Evolutionary conservation across 2,888 invertebrate species (phyloP).

Genomic region (Enoplolaimus lenunculus): DNA sequence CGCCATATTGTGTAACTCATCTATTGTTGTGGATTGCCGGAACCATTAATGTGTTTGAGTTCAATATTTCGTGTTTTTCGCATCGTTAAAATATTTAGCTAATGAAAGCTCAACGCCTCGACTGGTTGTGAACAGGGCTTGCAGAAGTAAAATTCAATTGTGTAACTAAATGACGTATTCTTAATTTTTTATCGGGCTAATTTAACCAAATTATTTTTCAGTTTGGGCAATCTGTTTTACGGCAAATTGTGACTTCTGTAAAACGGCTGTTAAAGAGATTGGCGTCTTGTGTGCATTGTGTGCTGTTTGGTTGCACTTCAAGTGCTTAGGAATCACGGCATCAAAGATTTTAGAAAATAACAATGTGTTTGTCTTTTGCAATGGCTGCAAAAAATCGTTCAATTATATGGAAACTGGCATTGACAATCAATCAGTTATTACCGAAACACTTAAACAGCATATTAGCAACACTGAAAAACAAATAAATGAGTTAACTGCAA

Average conservation of each 20-base stretch:
- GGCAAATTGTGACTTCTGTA: neutral
- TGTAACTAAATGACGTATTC: no score
- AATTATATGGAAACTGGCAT: neutral
- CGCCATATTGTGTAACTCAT: no score
- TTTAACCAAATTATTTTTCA: no score
- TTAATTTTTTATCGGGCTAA: no score
- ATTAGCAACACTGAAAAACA: neutral
- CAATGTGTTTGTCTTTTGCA: neutral
- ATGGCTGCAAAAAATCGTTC: neutral
- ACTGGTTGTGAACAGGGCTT: no score
- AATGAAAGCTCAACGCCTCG: no score
- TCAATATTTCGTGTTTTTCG: no score
- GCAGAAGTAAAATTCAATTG: no score
- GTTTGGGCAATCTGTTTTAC: no score
- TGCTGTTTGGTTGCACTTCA: neutral
- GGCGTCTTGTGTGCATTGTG: neutral
- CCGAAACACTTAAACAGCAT: neutral
- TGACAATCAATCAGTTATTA: neutral
- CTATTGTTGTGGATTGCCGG: no score
- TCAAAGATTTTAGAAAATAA: neutral
- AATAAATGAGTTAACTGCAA: neutral
- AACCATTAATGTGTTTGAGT: no score
- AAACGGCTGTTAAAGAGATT: neutral
- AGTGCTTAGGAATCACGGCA: neutral
- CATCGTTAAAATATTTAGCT: no score